Conservation (phyloP, 2,888 invertebrate genomes). For the Diloba caeruleocephala region DNA sequence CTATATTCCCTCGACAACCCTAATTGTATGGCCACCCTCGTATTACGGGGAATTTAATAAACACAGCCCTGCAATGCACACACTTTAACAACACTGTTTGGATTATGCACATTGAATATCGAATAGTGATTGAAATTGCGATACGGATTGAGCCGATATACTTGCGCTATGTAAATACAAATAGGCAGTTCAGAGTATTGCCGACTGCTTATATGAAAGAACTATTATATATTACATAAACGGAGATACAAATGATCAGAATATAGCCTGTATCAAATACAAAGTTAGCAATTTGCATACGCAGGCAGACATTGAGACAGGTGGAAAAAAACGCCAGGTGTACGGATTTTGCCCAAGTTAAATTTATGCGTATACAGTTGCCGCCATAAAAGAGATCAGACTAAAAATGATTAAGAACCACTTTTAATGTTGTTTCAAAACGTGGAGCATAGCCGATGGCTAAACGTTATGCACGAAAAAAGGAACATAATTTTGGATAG, state of each 20-base stretch:
- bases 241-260: constrained; percentile 38
- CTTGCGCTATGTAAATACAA: constrained; percentile 25
- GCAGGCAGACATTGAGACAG: constrained; percentile 44
- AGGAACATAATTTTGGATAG: constrained; percentile 28
- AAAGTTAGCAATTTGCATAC: constrained; percentile 57
- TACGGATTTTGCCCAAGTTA: constrained; percentile 37
- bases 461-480: constrained; percentile 29
- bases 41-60: constrained; percentile 82
- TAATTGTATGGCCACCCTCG: constrained; percentile 76
- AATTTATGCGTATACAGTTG: constrained; percentile 31
- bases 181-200: constrained; percentile 25
- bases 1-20: constrained; percentile 77
- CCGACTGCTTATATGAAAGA: constrained; percentile 22
- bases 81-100: constrained; percentile 69
- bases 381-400: constrained; percentile 30
- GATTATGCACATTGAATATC: constrained; percentile 67
- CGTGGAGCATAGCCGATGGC: constrained; percentile 23
- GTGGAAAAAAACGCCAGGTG: constrained; percentile 60
- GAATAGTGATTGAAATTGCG: constrained; percentile 73
- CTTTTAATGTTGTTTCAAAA: constrained; percentile 42
- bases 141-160: constrained; percentile 57
- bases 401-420: constrained; percentile 40
- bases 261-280: constrained; percentile 34
- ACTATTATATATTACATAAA: constrained; percentile 29
- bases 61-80: constrained; percentile 69